These are phyloP conservation scores for Stramonita haemastoma DNA, from an alignment of 2,888 invertebrate species.

Conservation along the genomic window DNA sequence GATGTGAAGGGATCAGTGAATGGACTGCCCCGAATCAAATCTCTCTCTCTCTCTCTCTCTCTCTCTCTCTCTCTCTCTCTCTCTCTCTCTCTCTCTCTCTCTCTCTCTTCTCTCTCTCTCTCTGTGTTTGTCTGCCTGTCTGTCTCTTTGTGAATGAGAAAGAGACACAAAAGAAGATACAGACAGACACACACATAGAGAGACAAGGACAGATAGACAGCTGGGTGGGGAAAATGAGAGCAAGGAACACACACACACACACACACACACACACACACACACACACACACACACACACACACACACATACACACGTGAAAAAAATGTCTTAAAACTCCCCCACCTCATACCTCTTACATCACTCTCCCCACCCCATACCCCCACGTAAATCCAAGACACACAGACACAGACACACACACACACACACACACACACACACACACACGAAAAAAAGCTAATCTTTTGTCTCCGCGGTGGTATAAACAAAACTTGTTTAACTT, in stretches of 20 bases:
- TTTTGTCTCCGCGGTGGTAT: too few relatives aligned
- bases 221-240: neutral
- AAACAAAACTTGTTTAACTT: too few relatives aligned
- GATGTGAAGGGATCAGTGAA: too few relatives aligned
- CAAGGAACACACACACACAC: neutral
- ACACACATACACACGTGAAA: too few relatives aligned
- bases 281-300: too few relatives aligned
- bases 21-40: neutral
- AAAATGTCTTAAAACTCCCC: too few relatives aligned
- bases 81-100: slow-evolving; percentile 11
- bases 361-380: neutral
- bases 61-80: slow-evolving; percentile 31
- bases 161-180: neutral
- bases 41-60: slow-evolving; percentile 24
- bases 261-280: neutral
- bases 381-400: neutral
- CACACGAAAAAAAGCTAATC: too few relatives aligned
- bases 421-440: too few relatives aligned
- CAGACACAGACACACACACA: too few relatives aligned
- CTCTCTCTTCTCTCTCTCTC: neutral
- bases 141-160: neutral
- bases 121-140: neutral
- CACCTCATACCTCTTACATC: neutral
- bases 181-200: neutral
- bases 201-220: neutral